Evolutionary conservation across 2,113 vertebrate species (phyloP).

Genomic region (Suncus etruscus): DNA sequence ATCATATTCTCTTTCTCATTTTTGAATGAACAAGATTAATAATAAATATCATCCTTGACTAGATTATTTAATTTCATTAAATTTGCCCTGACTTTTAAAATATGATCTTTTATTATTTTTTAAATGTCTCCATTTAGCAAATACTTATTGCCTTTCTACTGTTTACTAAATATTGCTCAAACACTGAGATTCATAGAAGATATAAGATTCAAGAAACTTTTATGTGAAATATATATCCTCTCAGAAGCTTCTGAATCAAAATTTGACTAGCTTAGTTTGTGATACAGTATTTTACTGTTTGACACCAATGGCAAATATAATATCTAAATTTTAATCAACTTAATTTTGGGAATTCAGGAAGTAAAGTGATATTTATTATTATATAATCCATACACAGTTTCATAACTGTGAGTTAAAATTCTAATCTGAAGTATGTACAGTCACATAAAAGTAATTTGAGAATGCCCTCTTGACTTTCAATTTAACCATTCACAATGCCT

Average conservation of each 20-base stretch:
- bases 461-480: neutral
- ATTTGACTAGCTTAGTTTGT: too few relatives aligned
- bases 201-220: neutral
- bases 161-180: neutral
- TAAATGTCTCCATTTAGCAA: neutral
- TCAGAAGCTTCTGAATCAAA: too few relatives aligned
- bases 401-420: neutral
- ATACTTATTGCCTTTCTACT: neutral
- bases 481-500: fast-evolving
- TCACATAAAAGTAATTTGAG: neutral
- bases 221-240: too few relatives aligned
- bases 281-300: too few relatives aligned
- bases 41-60: neutral
- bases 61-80: neutral
- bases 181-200: neutral
- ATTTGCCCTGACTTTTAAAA: neutral
- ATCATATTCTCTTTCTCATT: neutral
- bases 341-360: too few relatives aligned
- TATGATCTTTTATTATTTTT: neutral
- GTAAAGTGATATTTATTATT: neutral
- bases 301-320: too few relatives aligned
- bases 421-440: neutral
- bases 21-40: conserved; percentile 32
- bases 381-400: neutral
- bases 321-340: too few relatives aligned